Conservation (phyloP, 2,888 invertebrate species). For the Pilophorus perplexus region DNA sequence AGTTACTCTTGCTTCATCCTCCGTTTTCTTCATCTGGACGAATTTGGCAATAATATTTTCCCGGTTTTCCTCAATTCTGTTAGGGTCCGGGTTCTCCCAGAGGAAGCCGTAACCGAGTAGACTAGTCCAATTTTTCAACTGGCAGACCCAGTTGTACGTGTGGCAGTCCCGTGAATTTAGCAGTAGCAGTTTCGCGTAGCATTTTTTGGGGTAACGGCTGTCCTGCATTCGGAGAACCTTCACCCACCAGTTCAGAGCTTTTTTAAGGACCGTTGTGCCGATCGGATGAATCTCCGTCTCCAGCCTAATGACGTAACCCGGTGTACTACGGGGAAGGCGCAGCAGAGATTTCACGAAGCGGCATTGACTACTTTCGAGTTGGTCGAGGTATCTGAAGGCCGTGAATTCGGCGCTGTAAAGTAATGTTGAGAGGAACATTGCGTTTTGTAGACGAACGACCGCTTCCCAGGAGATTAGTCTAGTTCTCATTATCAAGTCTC, state of each 20-base stretch:
- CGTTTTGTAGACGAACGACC: background rate
- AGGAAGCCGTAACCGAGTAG: too few species aligned
- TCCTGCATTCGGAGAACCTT: too few species aligned
- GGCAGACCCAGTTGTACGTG: too few species aligned
- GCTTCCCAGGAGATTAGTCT: background rate
- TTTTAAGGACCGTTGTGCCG: background rate
- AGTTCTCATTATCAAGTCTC: background rate
- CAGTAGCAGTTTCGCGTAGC: too few species aligned
- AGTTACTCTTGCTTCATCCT: too few species aligned
- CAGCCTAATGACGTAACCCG: background rate
- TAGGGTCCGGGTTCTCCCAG: too few species aligned
- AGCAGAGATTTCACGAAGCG: conserved; percentile 4
- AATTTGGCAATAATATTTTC: too few species aligned
- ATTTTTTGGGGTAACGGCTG: too few species aligned
- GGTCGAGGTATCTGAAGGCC: background rate
- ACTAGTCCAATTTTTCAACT: too few species aligned
- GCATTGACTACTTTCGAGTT: background rate
- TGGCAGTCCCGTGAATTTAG: too few species aligned
- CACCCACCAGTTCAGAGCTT: conserved; percentile 9
- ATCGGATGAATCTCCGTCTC: background rate
- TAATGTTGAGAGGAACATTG: background rate
- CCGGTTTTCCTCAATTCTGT: too few species aligned
- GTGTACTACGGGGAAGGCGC: background rate
- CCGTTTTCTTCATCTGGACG: too few species aligned
- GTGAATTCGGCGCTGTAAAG: conserved; percentile 12